Evolutionary conservation across 2,888 invertebrate genomes (phyloP), one percentile per base, ranked within the genome.

Genomic region (Chalcis sispes): DNA sequence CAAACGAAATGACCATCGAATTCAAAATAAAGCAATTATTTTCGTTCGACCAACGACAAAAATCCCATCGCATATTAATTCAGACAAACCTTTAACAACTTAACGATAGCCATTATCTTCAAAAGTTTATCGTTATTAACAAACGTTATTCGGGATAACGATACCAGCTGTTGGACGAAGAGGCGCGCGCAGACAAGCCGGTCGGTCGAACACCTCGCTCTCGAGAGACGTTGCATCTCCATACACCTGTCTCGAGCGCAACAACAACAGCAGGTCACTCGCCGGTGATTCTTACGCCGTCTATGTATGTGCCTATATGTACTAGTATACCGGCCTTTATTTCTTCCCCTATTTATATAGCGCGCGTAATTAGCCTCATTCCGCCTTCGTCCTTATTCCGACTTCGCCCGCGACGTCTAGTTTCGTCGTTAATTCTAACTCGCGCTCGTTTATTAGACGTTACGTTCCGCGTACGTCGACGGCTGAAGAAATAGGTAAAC

Each of bases 251-350:
- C 77, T 36, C 36, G 32, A 25, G 56, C 15, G 4, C 29, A 15
- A 56, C 13, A 1, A 23, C 29, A 66, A 70, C 77, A 73, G 73
- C 77, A 73, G 73, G 73, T 70, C 70, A 73, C 61, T 77, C 62
- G 64, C 69, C 50, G 64, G 54, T 54, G 59, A 50, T 36, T 56
- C 67, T n/a, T 20, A 18, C 23, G 7, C 40, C 2, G n/a, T 0
- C 29, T 50, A 3, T 15, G 2, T 27, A 7, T 36, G 7, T 15
- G 13, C 42, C 32, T 3, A 15, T 18, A 36, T 36, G 8, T 25
- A n/a, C 10, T n/a, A 59, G 13, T 25, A 10, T 42, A 2, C 56
- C 46, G 54, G 36, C 29, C n/a, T 46, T n/a, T n/a, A 15, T 46
- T n/a, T 46, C 46, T 15, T n/a, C 13, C 64, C 27, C 42, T 25